Base-by-base conservation (phyloP, 2,888 invertebrate genomes). In the Nomada goodeniana region DNA sequence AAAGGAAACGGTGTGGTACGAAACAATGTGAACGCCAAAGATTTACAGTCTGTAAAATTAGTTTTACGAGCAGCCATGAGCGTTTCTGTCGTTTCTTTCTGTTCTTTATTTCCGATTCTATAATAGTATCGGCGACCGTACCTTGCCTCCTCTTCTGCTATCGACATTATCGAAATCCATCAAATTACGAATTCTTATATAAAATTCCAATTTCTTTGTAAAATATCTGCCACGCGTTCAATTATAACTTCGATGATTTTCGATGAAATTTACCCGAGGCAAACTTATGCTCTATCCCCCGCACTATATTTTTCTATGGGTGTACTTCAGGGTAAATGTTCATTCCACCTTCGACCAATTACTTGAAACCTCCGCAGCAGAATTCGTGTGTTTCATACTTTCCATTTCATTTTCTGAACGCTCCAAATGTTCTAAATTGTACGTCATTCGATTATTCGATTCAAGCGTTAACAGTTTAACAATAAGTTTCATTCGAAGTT, bases 1-100 rank as follows among this genome's bases (percentile, higher is more conserved):
- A 44, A 57, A 59, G 50, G 47, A 11, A 74, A 67, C 67, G 23
- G 20, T 29, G 59, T 11, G 13, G 36, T 26, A 47, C 15, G 18
- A 57, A 57, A 47, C 47, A 73, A 73, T 15, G 20, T 26, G 18
- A 26, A 9, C 23, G 29, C 36, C 50, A 15, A 26, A 52, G 67
- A 74, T 59, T 67, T 59, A 74, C 29, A 29, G 67, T 13, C n/a
- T 42, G 47, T 59, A 67, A 75, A 68, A 52, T 52, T 61, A 60
- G 23, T 44, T 68, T 68, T 61, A 68, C 52, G 60, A 29, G n/a
- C 26, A n/a, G 2, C 11, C 18, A 5, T 52, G 36, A 20, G 59
- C 59, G 47, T 9, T 13, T 9, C 55, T 60, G 20, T 23, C 36
- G 59, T 47, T 13, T 23, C 9, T 23, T 36, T 20, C n/a, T 29